A percentile compares a stretch with the other conserved stretches of the same genome.
phyloP scores from a whole-genome alignment of 2,888 invertebrate species.

The Ornithoptera priamus region DNA sequence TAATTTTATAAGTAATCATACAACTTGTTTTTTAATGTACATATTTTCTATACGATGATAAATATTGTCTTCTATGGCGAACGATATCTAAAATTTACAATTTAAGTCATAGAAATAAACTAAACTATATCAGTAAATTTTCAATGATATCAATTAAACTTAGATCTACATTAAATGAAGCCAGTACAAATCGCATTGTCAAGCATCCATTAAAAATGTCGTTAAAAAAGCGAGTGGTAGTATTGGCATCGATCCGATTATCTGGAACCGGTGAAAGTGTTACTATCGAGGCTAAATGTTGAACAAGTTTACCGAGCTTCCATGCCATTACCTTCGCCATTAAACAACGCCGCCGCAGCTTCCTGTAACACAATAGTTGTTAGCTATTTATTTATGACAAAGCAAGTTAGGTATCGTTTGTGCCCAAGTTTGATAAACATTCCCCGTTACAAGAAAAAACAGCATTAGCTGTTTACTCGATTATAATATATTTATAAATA shows the following conservation, averaged over 20 bases:
- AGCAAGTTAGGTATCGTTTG: constrained; percentile 2
- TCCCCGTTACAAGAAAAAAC: not conserved
- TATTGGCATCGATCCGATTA: constrained; percentile 11
- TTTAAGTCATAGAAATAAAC: constrained; percentile 1
- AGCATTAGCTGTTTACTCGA: not conserved
- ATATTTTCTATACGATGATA: no score
- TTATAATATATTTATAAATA: not conserved
- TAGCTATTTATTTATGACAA: constrained; percentile 16
- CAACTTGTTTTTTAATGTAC: not conserved
- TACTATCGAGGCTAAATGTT: constrained; percentile 33
- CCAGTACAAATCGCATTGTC: no score
- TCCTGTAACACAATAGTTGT: constrained; percentile 20
- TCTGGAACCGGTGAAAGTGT: constrained; percentile 42
- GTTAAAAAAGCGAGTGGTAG: not conserved
- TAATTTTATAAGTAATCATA: not conserved
- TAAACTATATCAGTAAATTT: not conserved
- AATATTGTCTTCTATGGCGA: no score
- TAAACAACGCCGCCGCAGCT: constrained; percentile 29
- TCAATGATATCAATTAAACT: not conserved
- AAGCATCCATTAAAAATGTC: not conserved
- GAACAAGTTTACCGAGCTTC: constrained; percentile 32
- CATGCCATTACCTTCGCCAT: constrained; percentile 29
- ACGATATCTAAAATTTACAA: not conserved
- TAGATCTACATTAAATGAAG: no score
- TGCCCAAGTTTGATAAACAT: not conserved